These are phyloP conservation scores for Cataglyphis rosenhaueri DNA, from an alignment of 2,888 invertebrate species.

Conservation along the genomic window DNA sequence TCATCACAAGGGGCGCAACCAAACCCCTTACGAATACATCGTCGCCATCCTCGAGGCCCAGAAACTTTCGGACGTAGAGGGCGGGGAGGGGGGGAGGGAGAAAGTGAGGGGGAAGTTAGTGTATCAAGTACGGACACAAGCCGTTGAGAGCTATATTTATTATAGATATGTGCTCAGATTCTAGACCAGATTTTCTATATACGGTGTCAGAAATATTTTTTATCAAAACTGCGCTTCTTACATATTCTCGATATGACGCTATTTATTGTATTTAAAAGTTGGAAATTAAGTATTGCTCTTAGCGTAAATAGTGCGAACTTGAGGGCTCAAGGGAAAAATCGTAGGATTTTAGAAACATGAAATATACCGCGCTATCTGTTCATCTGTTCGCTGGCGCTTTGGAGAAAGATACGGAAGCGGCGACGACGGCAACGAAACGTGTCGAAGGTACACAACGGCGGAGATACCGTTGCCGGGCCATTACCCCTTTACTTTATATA, in stretches of 20 bases:
- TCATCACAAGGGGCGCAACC: constrained; percentile 36
- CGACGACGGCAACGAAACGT: constrained; percentile 44
- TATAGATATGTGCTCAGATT: background rate
- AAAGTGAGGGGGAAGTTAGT: background rate
- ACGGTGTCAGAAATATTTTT: background rate
- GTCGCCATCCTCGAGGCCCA: constrained; percentile 61
- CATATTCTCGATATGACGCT: background rate
- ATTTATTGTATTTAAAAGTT: background rate
- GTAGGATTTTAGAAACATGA: background rate
- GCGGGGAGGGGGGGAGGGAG: background rate
- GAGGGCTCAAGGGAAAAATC: constrained; percentile 16
- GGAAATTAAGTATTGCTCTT: background rate
- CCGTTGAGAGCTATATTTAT: constrained; percentile 15
- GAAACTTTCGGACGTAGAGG: constrained; percentile 62
- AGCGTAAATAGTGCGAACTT: background rate
- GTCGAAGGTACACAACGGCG: constrained; percentile 70
- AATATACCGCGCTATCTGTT: constrained; percentile 51
- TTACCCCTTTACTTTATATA: constrained; percentile 68
- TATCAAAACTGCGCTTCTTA: background rate
- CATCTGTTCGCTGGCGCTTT: constrained; percentile 46
- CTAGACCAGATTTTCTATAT: constrained; percentile 1
- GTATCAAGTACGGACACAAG: constrained; percentile 37
- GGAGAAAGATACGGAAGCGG: constrained; percentile 58
- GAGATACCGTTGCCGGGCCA: constrained; percentile 76
- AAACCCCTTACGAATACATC: constrained; percentile 58